phyloP scores from a whole-genome alignment of 2,888 invertebrate genomes.

The Lepeophtheirus nordmannii region DNA sequence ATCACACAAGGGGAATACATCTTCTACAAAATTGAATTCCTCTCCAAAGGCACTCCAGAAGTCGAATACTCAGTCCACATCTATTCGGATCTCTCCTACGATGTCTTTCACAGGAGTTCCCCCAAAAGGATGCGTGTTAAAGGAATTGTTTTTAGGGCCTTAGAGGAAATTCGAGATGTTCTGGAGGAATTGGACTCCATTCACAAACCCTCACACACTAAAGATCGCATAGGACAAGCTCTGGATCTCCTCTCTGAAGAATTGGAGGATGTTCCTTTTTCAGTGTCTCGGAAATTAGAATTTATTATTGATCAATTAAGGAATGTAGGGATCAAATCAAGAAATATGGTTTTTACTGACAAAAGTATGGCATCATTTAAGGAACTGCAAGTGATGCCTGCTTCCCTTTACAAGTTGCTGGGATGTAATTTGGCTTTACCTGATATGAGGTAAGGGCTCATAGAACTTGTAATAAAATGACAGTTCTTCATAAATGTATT shows the following conservation, averaged over 20 bases:
- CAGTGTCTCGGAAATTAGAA: too few relatives aligned
- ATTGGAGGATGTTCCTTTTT: too few relatives aligned
- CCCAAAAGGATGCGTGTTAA: not conserved
- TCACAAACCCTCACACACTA: not conserved
- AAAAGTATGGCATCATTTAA: too few relatives aligned
- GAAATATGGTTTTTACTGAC: too few relatives aligned
- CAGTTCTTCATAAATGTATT: not conserved
- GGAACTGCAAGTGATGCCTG: too few relatives aligned
- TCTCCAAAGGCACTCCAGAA: not conserved
- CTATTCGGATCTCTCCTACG: not conserved
- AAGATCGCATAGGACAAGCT: too few relatives aligned
- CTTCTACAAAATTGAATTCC: not conserved
- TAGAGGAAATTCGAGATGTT: not conserved
- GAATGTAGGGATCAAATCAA: too few relatives aligned
- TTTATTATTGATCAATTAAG: too few relatives aligned
- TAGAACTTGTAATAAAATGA: not conserved
- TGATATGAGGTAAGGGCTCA: not conserved
- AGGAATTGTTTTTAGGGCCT: not conserved
- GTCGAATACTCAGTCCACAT: not conserved
- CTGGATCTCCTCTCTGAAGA: too few relatives aligned
- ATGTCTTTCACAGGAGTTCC: not conserved
- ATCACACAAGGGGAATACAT: not conserved
- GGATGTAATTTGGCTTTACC: too few relatives aligned
- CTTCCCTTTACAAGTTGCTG: too few relatives aligned
- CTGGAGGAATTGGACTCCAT: not conserved